A percentile compares a stretch with the other conserved stretches of the same genome.
phyloP scores from a whole-genome alignment of 2,113 vertebrate species.

The Coptodon bakossiorum region DNA sequence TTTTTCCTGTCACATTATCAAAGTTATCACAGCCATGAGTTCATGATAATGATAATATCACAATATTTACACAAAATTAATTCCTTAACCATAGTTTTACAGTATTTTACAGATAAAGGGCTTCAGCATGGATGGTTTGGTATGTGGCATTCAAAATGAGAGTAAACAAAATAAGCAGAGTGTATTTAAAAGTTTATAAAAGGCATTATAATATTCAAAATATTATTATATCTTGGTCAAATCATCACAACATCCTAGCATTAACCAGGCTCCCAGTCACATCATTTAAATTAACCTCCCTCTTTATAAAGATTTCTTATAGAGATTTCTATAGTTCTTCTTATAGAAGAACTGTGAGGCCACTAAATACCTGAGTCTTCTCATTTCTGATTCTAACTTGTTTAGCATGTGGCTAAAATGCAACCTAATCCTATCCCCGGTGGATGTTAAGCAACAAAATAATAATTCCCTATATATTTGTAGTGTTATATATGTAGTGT shows the following conservation, averaged over 20 bases:
- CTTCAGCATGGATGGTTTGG: not conserved
- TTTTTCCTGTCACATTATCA: not conserved
- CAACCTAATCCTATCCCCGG: not conserved
- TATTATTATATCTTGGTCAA: not conserved
- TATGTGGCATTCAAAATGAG: not conserved
- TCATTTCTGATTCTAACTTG: not conserved
- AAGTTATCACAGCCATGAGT: not conserved
- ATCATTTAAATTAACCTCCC: not conserved
- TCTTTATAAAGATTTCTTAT: not conserved
- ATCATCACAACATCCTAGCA: not conserved
- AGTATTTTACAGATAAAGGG: not conserved
- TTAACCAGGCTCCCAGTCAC: not conserved
- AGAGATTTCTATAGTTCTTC: not conserved
- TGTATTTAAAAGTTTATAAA: not conserved
- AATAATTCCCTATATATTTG: not conserved
- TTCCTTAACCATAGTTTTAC: not conserved
- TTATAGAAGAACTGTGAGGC: not conserved
- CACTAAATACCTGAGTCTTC: accelerated
- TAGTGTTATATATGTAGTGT: not conserved
- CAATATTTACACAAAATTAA: not conserved
- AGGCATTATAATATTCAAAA: not conserved
- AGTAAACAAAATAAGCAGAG: not conserved
- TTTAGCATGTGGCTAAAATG: not conserved
- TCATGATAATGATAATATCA: not conserved
- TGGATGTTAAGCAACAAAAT: not conserved